phyloP scores from a whole-genome alignment of 2,113 vertebrate species.

The Erythrocercus mccallii region DNA sequence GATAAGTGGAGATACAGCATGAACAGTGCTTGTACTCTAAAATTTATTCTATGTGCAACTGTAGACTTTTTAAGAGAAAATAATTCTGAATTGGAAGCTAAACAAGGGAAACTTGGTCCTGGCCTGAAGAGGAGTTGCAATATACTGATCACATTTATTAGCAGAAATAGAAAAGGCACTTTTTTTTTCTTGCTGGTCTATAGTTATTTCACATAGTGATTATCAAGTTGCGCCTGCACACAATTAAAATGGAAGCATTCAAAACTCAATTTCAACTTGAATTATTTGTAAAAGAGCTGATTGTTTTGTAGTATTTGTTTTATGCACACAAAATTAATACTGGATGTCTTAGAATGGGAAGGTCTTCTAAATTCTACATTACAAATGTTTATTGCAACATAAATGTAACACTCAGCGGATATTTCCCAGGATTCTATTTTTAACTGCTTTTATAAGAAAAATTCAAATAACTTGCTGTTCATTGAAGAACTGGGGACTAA shows the following conservation, averaged over 20 bases:
- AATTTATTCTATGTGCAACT: background rate
- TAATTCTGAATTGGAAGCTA: background rate
- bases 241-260: constrained; percentile 44
- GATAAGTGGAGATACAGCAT: background rate
- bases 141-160: background rate
- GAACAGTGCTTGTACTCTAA: background rate
- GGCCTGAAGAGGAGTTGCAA: background rate
- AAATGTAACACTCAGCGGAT: background rate
- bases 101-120: background rate
- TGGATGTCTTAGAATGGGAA: background rate
- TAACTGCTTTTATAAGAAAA: background rate
- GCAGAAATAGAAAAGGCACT: background rate
- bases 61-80: background rate
- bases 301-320: background rate
- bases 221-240: constrained; percentile 45
- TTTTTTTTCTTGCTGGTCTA: constrained; percentile 4
- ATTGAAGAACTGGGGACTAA: background rate
- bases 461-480: background rate
- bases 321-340: background rate
- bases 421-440: background rate
- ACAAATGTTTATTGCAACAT: background rate
- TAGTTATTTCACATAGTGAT: constrained; percentile 43
- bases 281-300: background rate
- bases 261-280: background rate
- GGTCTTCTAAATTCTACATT: background rate